These are phyloP conservation scores for Acipenser transmontanus DNA, from an alignment of 2,797 vertebrate species.

Conservation along the genomic window DNA sequence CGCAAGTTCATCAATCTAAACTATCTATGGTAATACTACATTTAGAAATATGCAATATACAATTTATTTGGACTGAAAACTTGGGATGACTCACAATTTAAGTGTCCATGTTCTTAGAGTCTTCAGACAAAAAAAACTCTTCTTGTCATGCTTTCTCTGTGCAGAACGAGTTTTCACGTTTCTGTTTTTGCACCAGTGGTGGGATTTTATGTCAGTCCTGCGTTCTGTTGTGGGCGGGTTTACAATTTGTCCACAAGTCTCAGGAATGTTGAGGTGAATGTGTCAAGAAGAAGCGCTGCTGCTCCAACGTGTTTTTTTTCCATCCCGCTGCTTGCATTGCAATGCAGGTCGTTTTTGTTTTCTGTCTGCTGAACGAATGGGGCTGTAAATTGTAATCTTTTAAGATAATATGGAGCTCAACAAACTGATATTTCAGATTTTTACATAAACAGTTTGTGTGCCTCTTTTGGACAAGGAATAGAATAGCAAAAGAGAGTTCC, in stretches of 20 bases:
- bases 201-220: slow-evolving; percentile 31
- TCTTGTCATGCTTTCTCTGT: not conserved
- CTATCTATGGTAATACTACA: too few species aligned
- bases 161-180: slow-evolving; percentile 9
- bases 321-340: not conserved
- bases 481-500: slow-evolving; percentile 10
- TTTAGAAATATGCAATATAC: too few species aligned
- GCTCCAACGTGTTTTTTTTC: slow-evolving; percentile 15
- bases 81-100: not conserved
- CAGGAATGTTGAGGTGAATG: slow-evolving; percentile 19
- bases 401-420: slow-evolving; percentile 26
- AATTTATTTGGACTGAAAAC: too few species aligned
- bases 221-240: slow-evolving; percentile 23
- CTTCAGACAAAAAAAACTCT: not conserved
- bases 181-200: slow-evolving; percentile 19
- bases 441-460: slow-evolving; percentile 15
- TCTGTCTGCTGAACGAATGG: slow-evolving; percentile 1
- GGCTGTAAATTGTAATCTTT: slow-evolving; percentile 4
- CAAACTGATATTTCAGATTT: slow-evolving; percentile 17
- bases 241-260: slow-evolving; percentile 8
- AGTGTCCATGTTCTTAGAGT: not conserved
- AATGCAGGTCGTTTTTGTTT: not conserved
- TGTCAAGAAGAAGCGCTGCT: slow-evolving; percentile 22
- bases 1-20: too few species aligned
- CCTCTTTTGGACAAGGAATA: slow-evolving; percentile 22